A percentile compares a stretch with the other conserved stretches of the same genome.
phyloP scores from a whole-genome alignment of 1,140 invertebrate genomes.

The Nylanderia fulva region DNA sequence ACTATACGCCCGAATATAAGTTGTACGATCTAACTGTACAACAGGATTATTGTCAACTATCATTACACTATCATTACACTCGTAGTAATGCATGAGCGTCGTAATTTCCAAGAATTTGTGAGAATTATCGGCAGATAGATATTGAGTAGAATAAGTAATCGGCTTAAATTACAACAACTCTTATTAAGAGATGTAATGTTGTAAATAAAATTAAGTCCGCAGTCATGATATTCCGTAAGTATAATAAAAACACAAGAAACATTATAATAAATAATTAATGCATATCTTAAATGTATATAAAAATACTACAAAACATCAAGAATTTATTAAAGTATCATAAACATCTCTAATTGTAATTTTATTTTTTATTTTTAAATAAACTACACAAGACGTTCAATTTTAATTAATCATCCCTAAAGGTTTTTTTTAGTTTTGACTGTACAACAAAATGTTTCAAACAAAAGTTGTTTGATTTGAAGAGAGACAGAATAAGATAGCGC shows the following conservation, averaged over 20 bases:
- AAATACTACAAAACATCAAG: background rate
- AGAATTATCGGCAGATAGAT: background rate
- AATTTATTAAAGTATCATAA: background rate
- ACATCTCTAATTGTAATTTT: background rate
- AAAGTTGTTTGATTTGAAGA: too few relatives aligned
- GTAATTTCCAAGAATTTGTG: background rate
- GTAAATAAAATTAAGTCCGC: background rate
- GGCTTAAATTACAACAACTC: background rate
- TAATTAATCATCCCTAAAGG: too few relatives aligned
- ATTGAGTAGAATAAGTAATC: background rate
- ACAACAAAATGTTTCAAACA: too few relatives aligned
- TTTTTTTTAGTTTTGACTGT: too few relatives aligned
- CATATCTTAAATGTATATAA: background rate
- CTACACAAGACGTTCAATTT: too few relatives aligned
- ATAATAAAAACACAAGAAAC: background rate
- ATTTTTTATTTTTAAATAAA: too few relatives aligned
- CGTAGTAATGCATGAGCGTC: background rate
- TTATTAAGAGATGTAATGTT: conserved; percentile 1
- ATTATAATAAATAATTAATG: background rate
- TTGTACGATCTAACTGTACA: background rate
- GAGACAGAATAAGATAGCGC: too few relatives aligned
- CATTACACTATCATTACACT: background rate
- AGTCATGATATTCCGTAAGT: too few relatives aligned
- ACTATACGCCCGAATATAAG: background rate
- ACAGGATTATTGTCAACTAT: background rate